phyloP scores from a whole-genome alignment of 2,888 invertebrate genomes.

The Brassicogethes aeneus region DNA sequence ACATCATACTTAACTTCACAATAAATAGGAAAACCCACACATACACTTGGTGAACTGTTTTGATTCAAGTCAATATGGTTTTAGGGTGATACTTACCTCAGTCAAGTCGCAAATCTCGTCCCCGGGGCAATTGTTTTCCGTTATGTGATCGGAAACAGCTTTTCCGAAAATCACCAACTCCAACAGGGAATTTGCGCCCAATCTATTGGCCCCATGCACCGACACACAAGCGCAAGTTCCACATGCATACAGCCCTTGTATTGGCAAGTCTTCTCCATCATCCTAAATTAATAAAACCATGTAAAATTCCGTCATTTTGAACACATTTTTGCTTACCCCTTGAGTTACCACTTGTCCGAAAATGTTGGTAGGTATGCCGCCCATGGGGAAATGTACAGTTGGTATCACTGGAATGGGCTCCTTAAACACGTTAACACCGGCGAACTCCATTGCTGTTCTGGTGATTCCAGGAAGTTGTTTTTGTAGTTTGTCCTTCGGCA shows the following conservation, averaged over 20 bases:
- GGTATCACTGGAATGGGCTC: slow-evolving; percentile 60
- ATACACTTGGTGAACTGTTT: too few relatives aligned
- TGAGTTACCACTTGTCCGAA: slow-evolving; percentile 49
- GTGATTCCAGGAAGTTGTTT: slow-evolving; percentile 49
- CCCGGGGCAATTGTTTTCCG: slow-evolving; percentile 21
- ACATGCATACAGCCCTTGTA: slow-evolving; percentile 53
- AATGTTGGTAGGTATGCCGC: slow-evolving; percentile 59
- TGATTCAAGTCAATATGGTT: too few relatives aligned
- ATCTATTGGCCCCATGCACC: slow-evolving; percentile 60
- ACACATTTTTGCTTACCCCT: slow-evolving; percentile 15
- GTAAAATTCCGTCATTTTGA: not conserved
- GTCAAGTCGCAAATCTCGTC: slow-evolving; percentile 13
- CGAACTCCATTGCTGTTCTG: slow-evolving; percentile 56
- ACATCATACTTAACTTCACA: not conserved
- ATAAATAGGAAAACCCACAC: too few relatives aligned
- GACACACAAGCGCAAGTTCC: slow-evolving; percentile 58
- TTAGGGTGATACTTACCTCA: slow-evolving; percentile 14
- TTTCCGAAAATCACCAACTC: slow-evolving; percentile 61
- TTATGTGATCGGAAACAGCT: slow-evolving; percentile 53
- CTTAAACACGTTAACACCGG: slow-evolving; percentile 55
- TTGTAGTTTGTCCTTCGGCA: slow-evolving; percentile 48
- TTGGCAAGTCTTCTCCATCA: slow-evolving; percentile 22
- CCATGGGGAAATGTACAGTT: slow-evolving; percentile 65
- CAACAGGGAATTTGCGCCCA: slow-evolving; percentile 60
- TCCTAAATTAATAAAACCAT: not conserved